Evolutionary conservation across 1,140 invertebrate species (phyloP), one percentile per base, ranked within the genome.

Genomic region (Epicauta chinensis): DNA sequence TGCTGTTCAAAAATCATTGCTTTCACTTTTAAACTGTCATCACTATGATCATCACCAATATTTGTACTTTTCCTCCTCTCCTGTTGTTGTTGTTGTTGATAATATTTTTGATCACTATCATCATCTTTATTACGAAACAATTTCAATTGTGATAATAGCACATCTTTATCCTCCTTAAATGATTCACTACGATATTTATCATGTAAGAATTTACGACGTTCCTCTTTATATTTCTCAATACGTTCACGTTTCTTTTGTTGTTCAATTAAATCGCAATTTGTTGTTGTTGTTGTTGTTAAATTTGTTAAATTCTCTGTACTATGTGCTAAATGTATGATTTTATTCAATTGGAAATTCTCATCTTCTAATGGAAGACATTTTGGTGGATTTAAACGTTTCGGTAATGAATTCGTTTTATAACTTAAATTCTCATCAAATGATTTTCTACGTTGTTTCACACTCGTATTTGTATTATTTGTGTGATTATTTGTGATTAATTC

Each of bases 171-270:
- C 51, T 79, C 76, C 34, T 84, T 79, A 51, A 93, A 88, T 14
- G 86, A 87, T 61, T 93, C 89, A 0, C 86, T 86, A 47, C 61
- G 56, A 30, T 62, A 68, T 69, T 92, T 93, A 63, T 93, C 89
- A 17, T 89, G 78, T 14, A 94, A 67, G 62, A 90, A 89, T 44
- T 82, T 84, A 45, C 91, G 75, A n/a, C 91, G 74, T 65, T 93
- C 91, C 67, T 93, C 89, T 73, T 95, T 95, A 65, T 93, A 93
- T 64, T 87, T 86, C 68, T 93, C 89, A 55, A 93, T 93, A 35
- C 89, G 71, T 64, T 89, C 86, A 16, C 86, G 70, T 53, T 86
- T 82, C 60, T 81, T 66, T 49, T 59, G 57, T 31, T 62, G 56
- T 16, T 61, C 57, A 11, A 34, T 9, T 34, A 10, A 11, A 34